Conservation (phyloP, 2,113 vertebrate species). For the Calypte anna region DNA sequence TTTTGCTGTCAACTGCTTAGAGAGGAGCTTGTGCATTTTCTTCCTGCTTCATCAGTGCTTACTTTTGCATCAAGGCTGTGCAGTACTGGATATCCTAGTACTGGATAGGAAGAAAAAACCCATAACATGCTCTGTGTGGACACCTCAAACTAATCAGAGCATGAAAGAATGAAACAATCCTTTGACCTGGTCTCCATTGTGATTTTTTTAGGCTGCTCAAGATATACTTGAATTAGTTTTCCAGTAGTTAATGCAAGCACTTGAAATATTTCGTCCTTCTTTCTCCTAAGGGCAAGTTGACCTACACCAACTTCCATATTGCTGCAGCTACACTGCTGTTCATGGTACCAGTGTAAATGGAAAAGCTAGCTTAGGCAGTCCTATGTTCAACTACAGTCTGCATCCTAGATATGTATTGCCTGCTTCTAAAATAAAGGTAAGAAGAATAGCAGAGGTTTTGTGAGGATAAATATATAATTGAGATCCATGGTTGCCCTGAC, state of each 20-base stretch:
- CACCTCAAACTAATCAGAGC: not conserved
- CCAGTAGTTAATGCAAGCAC: not conserved
- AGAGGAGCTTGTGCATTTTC: not conserved
- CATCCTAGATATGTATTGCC: not conserved
- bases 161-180: not conserved
- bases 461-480: not conserved
- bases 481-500: not conserved
- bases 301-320: not conserved
- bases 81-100: not conserved
- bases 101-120: not conserved
- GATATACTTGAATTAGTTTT: not conserved
- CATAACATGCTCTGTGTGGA: not conserved
- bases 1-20: not conserved
- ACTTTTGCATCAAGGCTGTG: not conserved
- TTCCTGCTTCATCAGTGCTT: not conserved
- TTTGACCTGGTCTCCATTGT: not conserved
- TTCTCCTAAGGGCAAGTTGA: not conserved
- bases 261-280: not conserved
- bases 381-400: not conserved
- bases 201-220: not conserved
- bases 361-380: not conserved
- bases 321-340: not conserved
- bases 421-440: slow-evolving; percentile 5
- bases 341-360: not conserved
- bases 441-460: not conserved